A percentile compares a stretch with the other conserved stretches of the same genome.
Conservation (phyloP, 2,797 vertebrate species). For the Alca torda region DNA sequence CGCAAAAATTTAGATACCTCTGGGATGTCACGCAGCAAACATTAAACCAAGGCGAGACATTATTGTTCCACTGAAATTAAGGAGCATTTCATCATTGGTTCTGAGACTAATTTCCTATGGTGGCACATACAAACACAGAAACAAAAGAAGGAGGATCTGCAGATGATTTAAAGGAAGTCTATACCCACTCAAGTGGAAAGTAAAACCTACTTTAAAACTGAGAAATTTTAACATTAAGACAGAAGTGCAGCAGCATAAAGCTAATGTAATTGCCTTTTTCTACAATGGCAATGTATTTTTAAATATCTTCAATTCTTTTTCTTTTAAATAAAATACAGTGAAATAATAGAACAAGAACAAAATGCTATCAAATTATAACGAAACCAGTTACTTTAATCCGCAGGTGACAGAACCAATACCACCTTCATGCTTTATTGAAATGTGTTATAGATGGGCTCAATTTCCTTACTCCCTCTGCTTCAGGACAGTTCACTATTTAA, state of each 20-base stretch:
- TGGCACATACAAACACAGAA: neutral
- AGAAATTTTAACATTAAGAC: neutral
- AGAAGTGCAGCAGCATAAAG: conserved; percentile 4
- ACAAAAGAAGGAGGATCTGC: neutral
- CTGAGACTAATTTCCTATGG: neutral
- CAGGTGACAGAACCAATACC: conserved; percentile 53
- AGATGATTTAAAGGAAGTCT: neutral
- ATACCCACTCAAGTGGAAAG: neutral
- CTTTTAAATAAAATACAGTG: conserved; percentile 46
- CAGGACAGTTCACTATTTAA: neutral
- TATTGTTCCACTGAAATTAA: neutral
- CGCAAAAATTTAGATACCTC: neutral
- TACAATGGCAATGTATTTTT: conserved; percentile 40
- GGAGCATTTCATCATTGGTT: neutral
- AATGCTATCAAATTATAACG: neutral
- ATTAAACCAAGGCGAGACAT: neutral
- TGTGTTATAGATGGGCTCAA: conserved; percentile 11
- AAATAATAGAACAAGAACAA: conserved; percentile 45
- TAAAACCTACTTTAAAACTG: conserved; percentile 1
- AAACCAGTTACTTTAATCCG: conserved; percentile 14
- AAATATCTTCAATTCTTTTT: conserved; percentile 38
- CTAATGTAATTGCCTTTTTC: conserved; percentile 19
- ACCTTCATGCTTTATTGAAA: conserved; percentile 56
- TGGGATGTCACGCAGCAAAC: neutral
- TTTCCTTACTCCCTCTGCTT: neutral